These are phyloP conservation scores for Ceratotherium simum DNA, from an alignment of 2,113 vertebrate genomes.

Conservation along the genomic window DNA sequence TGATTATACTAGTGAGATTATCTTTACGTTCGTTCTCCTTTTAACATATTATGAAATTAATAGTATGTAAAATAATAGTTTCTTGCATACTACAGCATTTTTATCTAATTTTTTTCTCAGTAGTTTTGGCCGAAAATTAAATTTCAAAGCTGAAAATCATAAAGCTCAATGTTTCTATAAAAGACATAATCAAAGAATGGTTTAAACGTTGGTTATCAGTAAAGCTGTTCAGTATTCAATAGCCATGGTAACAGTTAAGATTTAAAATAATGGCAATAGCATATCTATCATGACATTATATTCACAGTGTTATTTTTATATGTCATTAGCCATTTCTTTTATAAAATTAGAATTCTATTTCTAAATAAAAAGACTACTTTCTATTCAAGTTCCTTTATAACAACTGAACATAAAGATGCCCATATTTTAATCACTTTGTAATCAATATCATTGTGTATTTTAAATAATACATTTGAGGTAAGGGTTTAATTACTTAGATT, in stretches of 20 bases:
- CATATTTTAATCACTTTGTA: conserved; percentile 7
- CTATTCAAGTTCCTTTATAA: background rate
- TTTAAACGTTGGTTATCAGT: conserved; percentile 81
- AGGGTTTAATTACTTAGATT: background rate
- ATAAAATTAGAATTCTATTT: conserved; percentile 62
- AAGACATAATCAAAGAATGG: conserved; percentile 78
- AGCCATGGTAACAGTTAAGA: conserved; percentile 82
- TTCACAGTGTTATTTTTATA: conserved; percentile 61
- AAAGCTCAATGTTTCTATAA: conserved; percentile 65
- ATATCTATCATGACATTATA: conserved; percentile 69
- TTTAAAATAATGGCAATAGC: conserved; percentile 81
- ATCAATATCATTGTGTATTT: background rate
- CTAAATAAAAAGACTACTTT: background rate
- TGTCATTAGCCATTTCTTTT: conserved; percentile 73
- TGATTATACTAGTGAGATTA: background rate
- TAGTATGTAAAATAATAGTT: background rate
- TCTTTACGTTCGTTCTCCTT: background rate
- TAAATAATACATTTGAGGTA: background rate
- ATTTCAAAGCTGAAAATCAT: background rate
- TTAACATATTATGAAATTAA: background rate
- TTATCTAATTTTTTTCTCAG: background rate
- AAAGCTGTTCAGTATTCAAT: conserved; percentile 62
- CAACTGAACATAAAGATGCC: background rate
- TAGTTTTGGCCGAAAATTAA: background rate
- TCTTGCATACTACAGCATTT: background rate